Evolutionary conservation across 2,113 vertebrate species (phyloP), one percentile per base, ranked within the genome.

Genomic region (Lamprologus tigripictilis): DNA sequence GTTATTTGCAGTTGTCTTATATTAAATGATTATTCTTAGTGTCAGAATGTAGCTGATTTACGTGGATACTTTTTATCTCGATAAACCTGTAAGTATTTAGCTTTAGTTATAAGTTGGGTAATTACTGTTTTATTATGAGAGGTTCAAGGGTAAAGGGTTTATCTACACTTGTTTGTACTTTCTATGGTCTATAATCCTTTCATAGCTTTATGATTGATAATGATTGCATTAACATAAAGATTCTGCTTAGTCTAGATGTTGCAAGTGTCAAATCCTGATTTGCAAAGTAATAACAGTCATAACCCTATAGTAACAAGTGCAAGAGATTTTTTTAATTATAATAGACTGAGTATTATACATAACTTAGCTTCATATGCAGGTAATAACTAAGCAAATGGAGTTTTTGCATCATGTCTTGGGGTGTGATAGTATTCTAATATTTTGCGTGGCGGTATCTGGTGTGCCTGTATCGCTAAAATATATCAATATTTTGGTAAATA

Each of bases 271-370:
- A 11, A 45, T 45, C 14, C 13, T 9, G 37, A 26, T 16, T 73
- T 73, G 21, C 21, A 42, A 42, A 71, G 12, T 16, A 45, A 45
- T 45, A 45, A 45, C 37, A 73, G 68, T 26, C 14, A 26, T 73
- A 73, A 42, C 14, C n/a, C n/a, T 26, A 2, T 2, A 73, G 68
- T 47, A 17, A 47, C 6, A 1, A 40, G 68, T 73, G 3, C n/a
- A 26, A 73, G 12, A 45, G 0, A 3, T 10, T 73, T 42, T 35
- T 12, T 12, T 0, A 3, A 26, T 47, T 76, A 26, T 17, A 76
- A 28, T 47, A 47, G 14, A 26, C 6, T 28, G 21, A 76, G 9
- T 47, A 45, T 73, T 73, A 26, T 13, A 28, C 21, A 11, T 63
- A 45, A 73, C 11, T 11, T 28, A 1, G 5, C 13, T 73, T 73